Evolutionary conservation across 2,888 invertebrate genomes (phyloP), one percentile per base, ranked within the genome.

Genomic region (Ectemnius continuus): DNA sequence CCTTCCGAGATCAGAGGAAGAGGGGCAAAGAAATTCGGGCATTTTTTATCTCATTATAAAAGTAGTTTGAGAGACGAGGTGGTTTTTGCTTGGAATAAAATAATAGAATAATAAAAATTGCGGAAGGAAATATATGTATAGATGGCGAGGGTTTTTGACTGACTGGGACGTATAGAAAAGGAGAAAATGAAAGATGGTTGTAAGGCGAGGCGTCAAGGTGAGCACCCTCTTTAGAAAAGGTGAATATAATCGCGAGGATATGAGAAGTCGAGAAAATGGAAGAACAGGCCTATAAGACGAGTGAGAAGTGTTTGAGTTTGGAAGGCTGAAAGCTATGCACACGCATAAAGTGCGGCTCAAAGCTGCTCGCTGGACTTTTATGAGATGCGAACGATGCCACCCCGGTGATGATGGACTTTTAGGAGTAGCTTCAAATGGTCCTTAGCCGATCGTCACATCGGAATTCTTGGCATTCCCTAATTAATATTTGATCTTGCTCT

Each of bases 271-370:
- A 13, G 36, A 36, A 36, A 36, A 36, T 36, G 0, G 52, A 52
- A 14, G 13, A 52, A 2, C 52, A 52, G 13, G 13, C 2, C n/a
- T n/a, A 52, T 14, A 14, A 14, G 52, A 14, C 36, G 36, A 36
- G 52, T 14, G 52, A 11, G 52, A 13, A 16, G 52, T 52, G 52
- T 52, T 52, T 16, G 16, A 52, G 52, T 52, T 36, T 36, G 8
- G 36, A 36, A 36, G 52, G 52, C 14, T 52, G 52, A 52, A 52
- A 52, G 52, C 52, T 52, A 52, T 52, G 52, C 52, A 52, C 52
- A 52, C 52, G 52, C 52, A 16, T 52, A 14, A 16, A 52, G 52
- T 52, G 52, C 16, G 52, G 52, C 16, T 52, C 52, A 16, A 16
- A 52, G 52, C 52, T 16, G 16, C 2, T 16, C 2, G 16, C 52